Percentiles rank a stretch among this genome's conserved stretches.
These are phyloP conservation scores for Telmatochromis sp. DNA, from an alignment of 2,113 vertebrate genomes.

Conservation along the genomic window DNA sequence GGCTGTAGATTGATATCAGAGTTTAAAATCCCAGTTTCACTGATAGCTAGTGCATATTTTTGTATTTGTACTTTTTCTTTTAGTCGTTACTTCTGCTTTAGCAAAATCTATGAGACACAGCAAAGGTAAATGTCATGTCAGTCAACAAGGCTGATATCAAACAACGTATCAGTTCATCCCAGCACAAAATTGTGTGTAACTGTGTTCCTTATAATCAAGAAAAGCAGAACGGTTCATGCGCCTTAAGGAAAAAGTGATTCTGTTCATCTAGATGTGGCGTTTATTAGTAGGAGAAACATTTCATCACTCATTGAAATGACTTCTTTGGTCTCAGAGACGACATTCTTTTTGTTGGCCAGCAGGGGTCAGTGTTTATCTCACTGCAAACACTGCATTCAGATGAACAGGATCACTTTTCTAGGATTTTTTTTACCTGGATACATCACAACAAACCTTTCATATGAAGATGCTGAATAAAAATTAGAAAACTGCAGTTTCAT, in stretches of 20 bases:
- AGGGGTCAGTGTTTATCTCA: neutral
- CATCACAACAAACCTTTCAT: rapidly evolving
- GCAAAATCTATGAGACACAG: neutral
- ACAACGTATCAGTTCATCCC: neutral
- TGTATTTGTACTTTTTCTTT: neutral
- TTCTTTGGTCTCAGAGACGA: neutral
- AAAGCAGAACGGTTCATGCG: neutral
- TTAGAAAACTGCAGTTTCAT: neutral
- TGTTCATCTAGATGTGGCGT: neutral
- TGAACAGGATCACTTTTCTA: neutral
- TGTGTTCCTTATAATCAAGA: neutral
- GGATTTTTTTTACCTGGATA: neutral
- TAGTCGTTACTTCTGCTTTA: neutral
- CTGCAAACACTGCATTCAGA: neutral
- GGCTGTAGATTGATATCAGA: neutral
- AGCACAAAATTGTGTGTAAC: rapidly evolving
- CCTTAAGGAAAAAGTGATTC: rapidly evolving
- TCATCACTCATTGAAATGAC: neutral
- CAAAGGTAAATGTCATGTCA: neutral
- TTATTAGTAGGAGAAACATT: neutral
- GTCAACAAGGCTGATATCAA: neutral
- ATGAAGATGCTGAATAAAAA: neutral
- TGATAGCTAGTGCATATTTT: neutral
- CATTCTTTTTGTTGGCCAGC: neutral
- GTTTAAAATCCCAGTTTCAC: neutral